Base-by-base conservation (phyloP, 2,113 vertebrate species). In the Lanius collurio region DNA sequence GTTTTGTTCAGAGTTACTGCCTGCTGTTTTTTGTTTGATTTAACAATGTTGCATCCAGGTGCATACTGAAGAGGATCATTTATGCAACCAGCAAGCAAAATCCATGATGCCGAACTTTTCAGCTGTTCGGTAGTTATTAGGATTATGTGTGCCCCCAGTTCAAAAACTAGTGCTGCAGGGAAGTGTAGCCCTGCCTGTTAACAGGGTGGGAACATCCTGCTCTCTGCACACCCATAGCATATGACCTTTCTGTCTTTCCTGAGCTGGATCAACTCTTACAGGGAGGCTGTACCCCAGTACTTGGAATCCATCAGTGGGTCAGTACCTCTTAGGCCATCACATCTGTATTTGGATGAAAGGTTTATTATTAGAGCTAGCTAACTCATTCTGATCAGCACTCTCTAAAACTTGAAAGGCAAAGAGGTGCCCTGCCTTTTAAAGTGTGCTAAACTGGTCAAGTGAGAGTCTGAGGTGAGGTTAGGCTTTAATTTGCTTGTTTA, bases 401-500 rank as follows among this genome's bases (percentile, higher is more conserved):
- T 75, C 67, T 94, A 83, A 92, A 97, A 90, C 56, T 80, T 94
- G 47, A 93, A 80, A 94, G 82, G 31, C 42, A 84, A 73, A 94
- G 64, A 93, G 89, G 41, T 18, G 2, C 71, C 79, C 55, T 88
- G 85, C 80, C 46, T 94, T 94, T 96, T 85, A 83, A 93, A 83
- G 27, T 67, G 87, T 81, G 70, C 52, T 88, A 94, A 90, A 95
- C 85, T 93, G 68, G 87, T 90, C 71, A 94, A 86, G 82, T 85
- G 79, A 93, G 89, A 93, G 78, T 76, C 90, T 91, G 85, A 88
- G 94, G 59, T 69, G 67, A 92, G 56, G 65, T 69, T 92, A 83
- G 65, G 16, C 83, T 95, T 96, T 95, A 94, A 96, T 83, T 91
- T 80, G 88, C 82, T 90, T 95, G 88, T 96, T 86, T 96, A 91